Evolutionary conservation across 1,140 invertebrate species (phyloP).

Genomic region (Lasaia peninsularis): DNA sequence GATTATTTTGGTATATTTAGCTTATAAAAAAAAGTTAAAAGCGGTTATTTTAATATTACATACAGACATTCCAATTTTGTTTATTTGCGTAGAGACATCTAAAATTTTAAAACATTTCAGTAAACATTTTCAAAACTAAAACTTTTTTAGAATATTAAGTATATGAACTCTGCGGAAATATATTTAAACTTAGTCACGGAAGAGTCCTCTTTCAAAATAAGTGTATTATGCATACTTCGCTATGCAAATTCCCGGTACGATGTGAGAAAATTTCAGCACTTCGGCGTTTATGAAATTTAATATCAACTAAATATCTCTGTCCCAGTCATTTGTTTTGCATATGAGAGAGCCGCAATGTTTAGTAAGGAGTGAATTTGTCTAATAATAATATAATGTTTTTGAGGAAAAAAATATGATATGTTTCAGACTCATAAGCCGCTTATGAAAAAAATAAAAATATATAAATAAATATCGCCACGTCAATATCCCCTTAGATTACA

Average conservation of each 20-base stretch:
- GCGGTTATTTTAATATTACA: too few relatives aligned
- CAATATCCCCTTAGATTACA: too few relatives aligned
- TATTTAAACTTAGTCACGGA: background rate
- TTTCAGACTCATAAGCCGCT: background rate
- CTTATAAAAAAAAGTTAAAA: too few relatives aligned
- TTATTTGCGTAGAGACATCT: too few relatives aligned
- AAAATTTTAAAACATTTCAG: too few relatives aligned
- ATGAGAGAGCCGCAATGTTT: slow-evolving; percentile 1
- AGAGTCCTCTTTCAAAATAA: slow-evolving; percentile 9
- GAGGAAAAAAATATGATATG: background rate
- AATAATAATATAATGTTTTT: background rate
- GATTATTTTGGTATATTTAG: too few relatives aligned
- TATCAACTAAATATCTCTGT: slow-evolving; percentile 11
- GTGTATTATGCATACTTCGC: slow-evolving; percentile 3
- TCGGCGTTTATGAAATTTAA: slow-evolving; percentile 3
- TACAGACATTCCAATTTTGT: too few relatives aligned
- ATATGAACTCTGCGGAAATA: too few relatives aligned
- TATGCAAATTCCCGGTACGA: background rate
- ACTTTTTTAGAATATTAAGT: too few relatives aligned
- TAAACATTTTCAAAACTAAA: too few relatives aligned
- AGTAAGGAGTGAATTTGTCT: background rate
- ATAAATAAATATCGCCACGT: background rate
- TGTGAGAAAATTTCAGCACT: slow-evolving; percentile 8
- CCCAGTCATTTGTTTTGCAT: slow-evolving; percentile 4
- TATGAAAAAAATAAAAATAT: background rate